Base-by-base conservation (phyloP, 2,888 invertebrate species). In the Hypsopygia costalis region DNA sequence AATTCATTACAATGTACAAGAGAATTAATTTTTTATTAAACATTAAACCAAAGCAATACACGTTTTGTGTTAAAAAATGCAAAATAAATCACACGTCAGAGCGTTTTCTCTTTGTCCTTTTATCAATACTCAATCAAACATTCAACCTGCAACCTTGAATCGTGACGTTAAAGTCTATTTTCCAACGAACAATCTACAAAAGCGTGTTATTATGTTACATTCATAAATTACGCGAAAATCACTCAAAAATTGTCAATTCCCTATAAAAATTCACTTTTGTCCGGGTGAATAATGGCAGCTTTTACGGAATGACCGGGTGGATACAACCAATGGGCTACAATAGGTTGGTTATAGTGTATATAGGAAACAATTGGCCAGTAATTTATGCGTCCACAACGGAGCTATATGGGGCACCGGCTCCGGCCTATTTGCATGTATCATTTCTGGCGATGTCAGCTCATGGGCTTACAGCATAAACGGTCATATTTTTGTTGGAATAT, bases 351-450 rank as follows among this genome's bases (percentile, higher is more conserved):
- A n/a, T 25, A 25, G 25, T 8, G 3, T 25, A 56, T 66, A 74
- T 73, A 71, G 73, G 70, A 82, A 82, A 81, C 81, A 82, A 83
- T 81, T 81, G 80, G 59, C 60, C 46, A 44, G 68, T 74, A 77
- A 81, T 81, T 80, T 81, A 82, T 76, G 71, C 65, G 48, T 46
- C 74, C 73, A 62, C 74, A 68, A 56, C 53, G 55, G 63, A 2
- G 54, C 58, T 66, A 62, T 68, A 65, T 66, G 64, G 74, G 72
- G 63, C 66, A 60, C 53, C 44, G 47, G 49, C 42, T 38, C 27
- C 40, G 11, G 56, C 55, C 64, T 61, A 64, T 78, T 73, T 75
- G 68, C 73, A 73, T 75, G 64, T 71, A 74, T 74, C 76, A 77
- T 73, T 77, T 75, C 61, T 62, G 63, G 62, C 57, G 68, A 58